Percentiles rank a stretch among this genome's conserved stretches.
Conservation (phyloP, 1,140 invertebrate genomes). For the Hyphantria cunea region DNA sequence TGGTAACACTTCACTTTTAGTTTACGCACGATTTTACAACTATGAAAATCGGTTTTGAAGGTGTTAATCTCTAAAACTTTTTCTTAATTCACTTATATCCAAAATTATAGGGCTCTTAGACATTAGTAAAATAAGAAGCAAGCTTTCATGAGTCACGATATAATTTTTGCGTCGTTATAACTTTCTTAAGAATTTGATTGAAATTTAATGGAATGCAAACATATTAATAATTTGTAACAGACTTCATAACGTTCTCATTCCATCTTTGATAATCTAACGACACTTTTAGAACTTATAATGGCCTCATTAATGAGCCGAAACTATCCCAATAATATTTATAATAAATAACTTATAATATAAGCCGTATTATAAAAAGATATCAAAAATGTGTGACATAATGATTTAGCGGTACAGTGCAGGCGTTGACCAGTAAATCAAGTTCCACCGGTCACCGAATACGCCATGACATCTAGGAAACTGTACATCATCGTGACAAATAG, state of each 20-base stretch:
- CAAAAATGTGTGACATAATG: conserved; percentile 25
- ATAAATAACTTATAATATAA: conserved; percentile 19
- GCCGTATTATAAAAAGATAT: conserved; percentile 12
- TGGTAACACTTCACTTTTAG: too few species aligned
- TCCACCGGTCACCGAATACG: conserved; percentile 30
- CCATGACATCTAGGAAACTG: conserved; percentile 41
- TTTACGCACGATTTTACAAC: too few species aligned
- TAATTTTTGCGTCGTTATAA: too few species aligned
- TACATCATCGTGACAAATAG: conserved; percentile 48
- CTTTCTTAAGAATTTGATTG: too few species aligned
- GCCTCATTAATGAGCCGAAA: neutral
- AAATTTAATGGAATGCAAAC: neutral
- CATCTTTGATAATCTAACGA: neutral
- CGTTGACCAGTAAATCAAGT: conserved; percentile 32
- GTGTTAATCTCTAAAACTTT: too few species aligned
- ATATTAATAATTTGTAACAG: neutral
- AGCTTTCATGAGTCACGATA: too few species aligned
- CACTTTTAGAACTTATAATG: conserved; percentile 2
- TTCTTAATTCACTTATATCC: too few species aligned
- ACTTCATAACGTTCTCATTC: neutral
- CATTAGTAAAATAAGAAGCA: too few species aligned
- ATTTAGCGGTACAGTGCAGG: conserved; percentile 32
- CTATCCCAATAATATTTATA: conserved; percentile 2
- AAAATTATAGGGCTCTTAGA: too few species aligned
- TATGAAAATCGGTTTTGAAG: too few species aligned